Evolutionary conservation across 2,888 invertebrate genomes (phyloP).

Genomic region (Drosophila parthenogenetica): DNA sequence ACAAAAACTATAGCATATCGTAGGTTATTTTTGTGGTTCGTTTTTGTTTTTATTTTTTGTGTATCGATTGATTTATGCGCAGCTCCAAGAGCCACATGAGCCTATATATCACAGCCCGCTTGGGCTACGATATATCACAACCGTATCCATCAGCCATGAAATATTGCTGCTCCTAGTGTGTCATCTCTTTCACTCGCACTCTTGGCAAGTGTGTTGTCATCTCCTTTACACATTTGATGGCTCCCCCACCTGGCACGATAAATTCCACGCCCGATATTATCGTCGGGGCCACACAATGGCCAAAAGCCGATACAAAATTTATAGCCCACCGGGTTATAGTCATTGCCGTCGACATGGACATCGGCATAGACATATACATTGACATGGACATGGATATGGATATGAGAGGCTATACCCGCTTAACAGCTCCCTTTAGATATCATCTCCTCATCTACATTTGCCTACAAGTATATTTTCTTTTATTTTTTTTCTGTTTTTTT

Average conservation of each 20-base stretch:
- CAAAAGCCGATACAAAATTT: constrained; percentile 78
- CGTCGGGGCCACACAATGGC: constrained; percentile 76
- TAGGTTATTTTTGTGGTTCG: constrained; percentile 13
- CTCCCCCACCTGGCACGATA: constrained; percentile 72
- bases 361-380: constrained; percentile 35
- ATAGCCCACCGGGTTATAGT: constrained; percentile 60
- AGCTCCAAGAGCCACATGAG: constrained; percentile 56
- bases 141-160: constrained; percentile 78
- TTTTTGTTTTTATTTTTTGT: constrained; percentile 10
- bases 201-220: background rate
- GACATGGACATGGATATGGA: constrained; percentile 8
- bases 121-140: constrained; percentile 67
- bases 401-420: constrained; percentile 45
- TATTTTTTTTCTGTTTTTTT: constrained; percentile 15
- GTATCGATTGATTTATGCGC: constrained; percentile 68
- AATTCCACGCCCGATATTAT: constrained; percentile 77
- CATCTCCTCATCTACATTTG: constrained; percentile 37
- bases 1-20: constrained; percentile 24
- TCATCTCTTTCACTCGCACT: background rate
- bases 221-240: constrained; percentile 40
- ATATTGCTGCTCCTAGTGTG: constrained; percentile 60
- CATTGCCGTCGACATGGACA: constrained; percentile 18
- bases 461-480: constrained; percentile 18
- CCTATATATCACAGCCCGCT: constrained; percentile 67
- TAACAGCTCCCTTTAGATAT: background rate